Evolutionary conservation across 2,113 vertebrate species (phyloP).

Genomic region (Nettapus auritus): DNA sequence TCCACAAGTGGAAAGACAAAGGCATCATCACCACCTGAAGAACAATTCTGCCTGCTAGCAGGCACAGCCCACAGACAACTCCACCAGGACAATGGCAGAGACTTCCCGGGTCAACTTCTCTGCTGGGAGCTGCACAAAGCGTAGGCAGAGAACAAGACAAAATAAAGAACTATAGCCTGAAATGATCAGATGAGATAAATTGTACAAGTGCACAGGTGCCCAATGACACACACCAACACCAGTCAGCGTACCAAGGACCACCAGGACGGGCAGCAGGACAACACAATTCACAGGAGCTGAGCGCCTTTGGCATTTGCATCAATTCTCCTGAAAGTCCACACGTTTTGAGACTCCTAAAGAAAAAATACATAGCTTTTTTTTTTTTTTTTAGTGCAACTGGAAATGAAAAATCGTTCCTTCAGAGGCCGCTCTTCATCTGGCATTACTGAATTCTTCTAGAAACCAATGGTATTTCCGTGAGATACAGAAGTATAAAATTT

Average conservation of each 20-base stretch:
- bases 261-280: background rate
- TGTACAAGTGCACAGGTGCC: constrained; percentile 1
- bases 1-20: background rate
- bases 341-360: background rate
- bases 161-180: background rate
- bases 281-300: background rate
- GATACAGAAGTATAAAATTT: background rate
- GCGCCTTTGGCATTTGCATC: background rate
- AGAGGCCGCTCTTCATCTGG: background rate
- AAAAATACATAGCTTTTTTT: background rate
- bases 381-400: background rate
- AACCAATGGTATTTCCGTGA: background rate
- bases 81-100: background rate
- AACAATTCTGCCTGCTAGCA: background rate
- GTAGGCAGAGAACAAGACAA: background rate
- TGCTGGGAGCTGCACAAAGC: background rate
- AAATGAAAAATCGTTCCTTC: background rate
- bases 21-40: background rate
- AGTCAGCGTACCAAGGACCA: background rate
- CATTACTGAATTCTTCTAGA: background rate
- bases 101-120: background rate
- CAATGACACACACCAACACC: background rate
- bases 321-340: background rate
- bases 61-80: background rate
- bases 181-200: background rate